These are phyloP conservation scores for Helogale parvula DNA, from an alignment of 2,113 vertebrate genomes.

Conservation along the genomic window DNA sequence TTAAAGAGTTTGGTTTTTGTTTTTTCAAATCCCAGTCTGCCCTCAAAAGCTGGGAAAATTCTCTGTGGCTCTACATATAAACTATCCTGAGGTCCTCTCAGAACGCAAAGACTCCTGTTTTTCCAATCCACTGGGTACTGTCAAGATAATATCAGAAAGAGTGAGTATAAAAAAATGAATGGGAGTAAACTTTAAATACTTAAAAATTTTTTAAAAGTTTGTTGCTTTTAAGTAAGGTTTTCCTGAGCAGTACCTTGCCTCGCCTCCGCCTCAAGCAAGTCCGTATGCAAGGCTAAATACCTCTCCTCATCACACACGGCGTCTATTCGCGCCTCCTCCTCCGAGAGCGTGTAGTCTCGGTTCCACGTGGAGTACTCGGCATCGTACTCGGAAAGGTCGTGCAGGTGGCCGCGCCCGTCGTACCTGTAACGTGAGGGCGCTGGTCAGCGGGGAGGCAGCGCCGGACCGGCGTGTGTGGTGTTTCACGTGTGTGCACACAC, in stretches of 20 bases:
- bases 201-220: conserved; percentile 78
- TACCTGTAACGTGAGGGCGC: conserved; percentile 93
- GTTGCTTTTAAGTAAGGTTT: conserved; percentile 85
- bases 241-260: conserved; percentile 95
- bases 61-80: conserved; percentile 89
- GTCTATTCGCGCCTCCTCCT: conserved; percentile 98
- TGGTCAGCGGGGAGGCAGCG: too few relatives aligned
- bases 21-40: conserved; percentile 87
- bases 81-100: conserved; percentile 92
- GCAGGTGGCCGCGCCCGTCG: conserved; percentile 99
- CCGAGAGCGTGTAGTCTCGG: conserved; percentile 96
- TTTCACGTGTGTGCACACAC: background rate
- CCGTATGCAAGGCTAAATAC: conserved; percentile 99
- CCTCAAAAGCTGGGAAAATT: conserved; percentile 88
- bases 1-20: conserved; percentile 79
- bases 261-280: conserved; percentile 99
- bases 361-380: conserved; percentile 97
- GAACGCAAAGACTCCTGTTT: conserved; percentile 90
- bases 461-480: conserved; percentile 67
- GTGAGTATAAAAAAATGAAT: conserved; percentile 90
- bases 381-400: conserved; percentile 99
- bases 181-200: conserved; percentile 85
- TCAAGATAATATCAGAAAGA: conserved; percentile 94
- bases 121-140: conserved; percentile 92
- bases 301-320: conserved; percentile 99